A percentile compares a stretch with the other conserved stretches of the same genome.
Conservation (phyloP, 2,797 vertebrate genomes). For the Falco biarmicus region DNA sequence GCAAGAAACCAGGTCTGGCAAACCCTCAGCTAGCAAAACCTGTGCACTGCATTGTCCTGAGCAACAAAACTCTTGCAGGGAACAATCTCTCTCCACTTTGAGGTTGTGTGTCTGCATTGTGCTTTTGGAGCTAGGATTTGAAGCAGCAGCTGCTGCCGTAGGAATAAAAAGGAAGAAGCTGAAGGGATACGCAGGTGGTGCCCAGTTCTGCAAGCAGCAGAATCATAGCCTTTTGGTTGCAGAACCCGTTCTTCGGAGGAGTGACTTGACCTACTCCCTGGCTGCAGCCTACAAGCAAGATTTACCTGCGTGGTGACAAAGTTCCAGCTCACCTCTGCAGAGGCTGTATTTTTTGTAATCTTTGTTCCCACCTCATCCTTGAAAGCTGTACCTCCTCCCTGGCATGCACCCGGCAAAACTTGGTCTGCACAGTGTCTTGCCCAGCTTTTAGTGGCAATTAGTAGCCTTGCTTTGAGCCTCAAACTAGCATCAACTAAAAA, state of each 20-base stretch:
- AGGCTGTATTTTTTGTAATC: background rate
- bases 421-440: background rate
- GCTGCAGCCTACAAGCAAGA: background rate
- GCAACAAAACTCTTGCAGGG: background rate
- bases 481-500: background rate
- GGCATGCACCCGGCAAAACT: fast-evolving
- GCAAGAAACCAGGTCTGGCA: background rate
- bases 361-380: background rate
- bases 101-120: fast-evolving
- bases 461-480: background rate
- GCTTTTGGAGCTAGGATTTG: background rate
- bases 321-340: background rate
- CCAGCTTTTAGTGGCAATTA: background rate
- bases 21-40: background rate
- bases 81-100: background rate
- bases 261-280: background rate
- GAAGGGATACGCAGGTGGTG: fast-evolving
- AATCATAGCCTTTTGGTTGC: background rate
- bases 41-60: background rate
- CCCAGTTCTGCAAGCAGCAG: background rate
- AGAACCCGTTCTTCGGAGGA: background rate
- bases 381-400: background rate
- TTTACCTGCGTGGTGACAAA: background rate
- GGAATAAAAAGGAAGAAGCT: background rate
- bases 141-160: background rate